Evolutionary conservation across 2,888 invertebrate genomes (phyloP).

Genomic region (Lasioglossum calceatum): DNA sequence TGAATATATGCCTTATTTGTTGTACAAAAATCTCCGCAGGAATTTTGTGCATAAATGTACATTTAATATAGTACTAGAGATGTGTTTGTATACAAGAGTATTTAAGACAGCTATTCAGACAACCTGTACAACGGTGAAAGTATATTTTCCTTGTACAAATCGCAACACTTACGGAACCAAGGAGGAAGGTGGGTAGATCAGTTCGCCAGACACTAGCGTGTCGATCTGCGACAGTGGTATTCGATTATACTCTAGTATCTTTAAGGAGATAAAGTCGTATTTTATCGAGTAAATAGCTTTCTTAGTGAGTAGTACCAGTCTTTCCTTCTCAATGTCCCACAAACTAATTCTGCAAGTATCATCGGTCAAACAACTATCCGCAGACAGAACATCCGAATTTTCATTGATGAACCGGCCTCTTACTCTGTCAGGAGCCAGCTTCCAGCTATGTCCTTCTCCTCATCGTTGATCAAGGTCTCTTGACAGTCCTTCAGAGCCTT

Average conservation of each 20-base stretch:
- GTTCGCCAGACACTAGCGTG: conserved; percentile 90
- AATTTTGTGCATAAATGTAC: neutral
- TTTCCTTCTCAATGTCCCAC: conserved; percentile 95
- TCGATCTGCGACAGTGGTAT: conserved; percentile 89
- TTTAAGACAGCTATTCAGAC: neutral
- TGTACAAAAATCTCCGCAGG: neutral
- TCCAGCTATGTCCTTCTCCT: conserved; percentile 89
- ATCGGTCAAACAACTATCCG: neutral
- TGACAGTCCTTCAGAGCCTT: conserved; percentile 90
- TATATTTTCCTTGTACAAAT: neutral
- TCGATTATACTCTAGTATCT: conserved; percentile 89
- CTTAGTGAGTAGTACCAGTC: conserved; percentile 91
- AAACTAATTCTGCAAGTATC: conserved; percentile 90
- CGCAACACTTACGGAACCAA: conserved; percentile 91
- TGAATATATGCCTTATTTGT: neutral
- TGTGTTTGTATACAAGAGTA: neutral
- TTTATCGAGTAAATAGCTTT: conserved; percentile 90
- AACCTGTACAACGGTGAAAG: neutral
- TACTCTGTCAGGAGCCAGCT: conserved; percentile 94
- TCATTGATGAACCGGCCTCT: conserved; percentile 80
- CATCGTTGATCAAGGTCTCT: conserved; percentile 87
- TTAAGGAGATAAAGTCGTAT: conserved; percentile 94
- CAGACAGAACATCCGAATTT: neutral
- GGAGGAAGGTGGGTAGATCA: conserved; percentile 93
- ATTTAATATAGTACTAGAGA: neutral